These are phyloP conservation scores for Pao palembangensis DNA, from an alignment of 2,113 vertebrate genomes.

Conservation along the genomic window DNA sequence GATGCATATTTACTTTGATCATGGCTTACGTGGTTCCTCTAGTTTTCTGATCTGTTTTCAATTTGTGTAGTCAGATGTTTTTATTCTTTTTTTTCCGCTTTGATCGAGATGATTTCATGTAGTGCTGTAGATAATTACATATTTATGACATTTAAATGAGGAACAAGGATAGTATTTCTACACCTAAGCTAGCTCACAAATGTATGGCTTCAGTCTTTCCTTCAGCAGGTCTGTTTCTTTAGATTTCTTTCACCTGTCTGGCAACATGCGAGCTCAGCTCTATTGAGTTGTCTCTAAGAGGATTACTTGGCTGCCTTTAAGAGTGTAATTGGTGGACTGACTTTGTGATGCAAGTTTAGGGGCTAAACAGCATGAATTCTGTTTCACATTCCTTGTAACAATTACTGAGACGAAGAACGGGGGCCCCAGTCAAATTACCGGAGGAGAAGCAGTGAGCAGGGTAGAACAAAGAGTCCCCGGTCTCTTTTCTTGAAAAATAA, in stretches of 20 bases:
- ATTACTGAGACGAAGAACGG: constrained; percentile 3
- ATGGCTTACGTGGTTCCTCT: too few species aligned
- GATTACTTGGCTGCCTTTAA: constrained; percentile 31
- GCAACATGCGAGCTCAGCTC: constrained; percentile 17
- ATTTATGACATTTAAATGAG: too few species aligned
- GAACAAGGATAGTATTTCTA: too few species aligned
- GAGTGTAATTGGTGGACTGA: constrained; percentile 10
- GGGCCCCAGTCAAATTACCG: constrained; percentile 14
- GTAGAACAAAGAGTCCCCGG: constrained; percentile 1
- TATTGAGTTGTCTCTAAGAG: constrained; percentile 34
- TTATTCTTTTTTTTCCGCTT: too few species aligned
- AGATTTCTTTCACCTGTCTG: background rate
- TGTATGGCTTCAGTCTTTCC: background rate
- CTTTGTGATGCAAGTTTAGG: constrained; percentile 4
- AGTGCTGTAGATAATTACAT: too few species aligned
- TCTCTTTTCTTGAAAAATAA: constrained; percentile 11
- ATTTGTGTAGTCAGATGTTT: too few species aligned
- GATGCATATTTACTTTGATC: too few species aligned
- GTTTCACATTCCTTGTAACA: constrained; percentile 26
- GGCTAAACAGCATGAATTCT: background rate
- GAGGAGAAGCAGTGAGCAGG: constrained; percentile 7
- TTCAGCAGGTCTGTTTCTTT: background rate
- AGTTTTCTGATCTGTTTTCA: too few species aligned
- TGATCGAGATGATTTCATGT: too few species aligned
- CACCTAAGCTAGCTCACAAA: background rate